Percentiles rank a stretch among this genome's conserved stretches.
These are phyloP conservation scores for Lasioglossum baleicum DNA, from an alignment of 1,140 invertebrate genomes.

Conservation along the genomic window DNA sequence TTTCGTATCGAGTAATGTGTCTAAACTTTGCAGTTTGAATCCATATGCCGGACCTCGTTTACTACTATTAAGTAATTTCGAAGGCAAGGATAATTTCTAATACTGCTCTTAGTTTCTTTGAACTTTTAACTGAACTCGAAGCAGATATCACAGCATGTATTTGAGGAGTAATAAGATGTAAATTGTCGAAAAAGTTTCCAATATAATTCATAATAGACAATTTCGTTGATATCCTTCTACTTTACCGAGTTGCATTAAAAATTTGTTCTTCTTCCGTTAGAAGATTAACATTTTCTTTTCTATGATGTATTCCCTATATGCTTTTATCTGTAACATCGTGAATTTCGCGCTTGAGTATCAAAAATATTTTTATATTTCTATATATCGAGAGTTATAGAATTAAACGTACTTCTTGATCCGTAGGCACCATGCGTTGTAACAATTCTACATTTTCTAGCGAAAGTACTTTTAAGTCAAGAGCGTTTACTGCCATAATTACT, in stretches of 20 bases:
- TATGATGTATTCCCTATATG: slow-evolving; percentile 94
- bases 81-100: slow-evolving; percentile 98
- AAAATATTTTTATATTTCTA: neutral
- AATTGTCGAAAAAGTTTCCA: slow-evolving; percentile 96
- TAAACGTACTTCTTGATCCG: slow-evolving; percentile 90
- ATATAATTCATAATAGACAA: slow-evolving; percentile 99
- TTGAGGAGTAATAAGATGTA: slow-evolving; percentile 96
- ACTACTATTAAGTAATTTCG: slow-evolving; percentile 98
- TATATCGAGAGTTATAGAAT: too few relatives aligned
- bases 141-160: slow-evolving; percentile 96
- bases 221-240: slow-evolving; percentile 97
- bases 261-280: slow-evolving; percentile 98
- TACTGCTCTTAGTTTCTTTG: slow-evolving; percentile 92
- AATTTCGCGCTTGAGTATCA: too few relatives aligned
- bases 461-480: slow-evolving; percentile 94
- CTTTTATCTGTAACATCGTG: slow-evolving; percentile 85
- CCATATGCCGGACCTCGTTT: slow-evolving; percentile 98
- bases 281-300: slow-evolving; percentile 93
- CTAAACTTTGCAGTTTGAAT: slow-evolving; percentile 97
- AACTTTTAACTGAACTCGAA: slow-evolving; percentile 93
- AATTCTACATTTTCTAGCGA: slow-evolving; percentile 97
- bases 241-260: slow-evolving; percentile 94
- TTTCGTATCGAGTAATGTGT: slow-evolving; percentile 96
- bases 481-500: slow-evolving; percentile 96
- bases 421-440: slow-evolving; percentile 96